Base-by-base conservation (phyloP, 2,888 invertebrate species). In the Tanaodytes sp. region DNA sequence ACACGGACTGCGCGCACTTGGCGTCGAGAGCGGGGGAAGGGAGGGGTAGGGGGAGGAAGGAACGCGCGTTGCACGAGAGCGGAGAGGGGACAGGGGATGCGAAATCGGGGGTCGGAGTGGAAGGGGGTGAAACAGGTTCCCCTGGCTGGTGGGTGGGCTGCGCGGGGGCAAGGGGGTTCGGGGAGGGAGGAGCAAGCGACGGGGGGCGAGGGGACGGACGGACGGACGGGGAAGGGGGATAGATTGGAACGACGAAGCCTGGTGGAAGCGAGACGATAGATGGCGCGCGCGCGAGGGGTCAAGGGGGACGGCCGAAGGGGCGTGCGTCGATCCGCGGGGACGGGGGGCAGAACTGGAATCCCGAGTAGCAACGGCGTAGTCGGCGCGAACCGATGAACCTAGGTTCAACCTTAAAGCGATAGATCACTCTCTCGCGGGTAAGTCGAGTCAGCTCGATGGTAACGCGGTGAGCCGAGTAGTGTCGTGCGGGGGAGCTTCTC, bases 281-380 rank as follows among this genome's bases (percentile, higher is more conserved):
- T 40, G 67, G 57, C 23, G 4, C 46, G 61, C 42, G 62, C 42
- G 15, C 43, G 59, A 46, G 43, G 46, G 66, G 57, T 15, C 27
- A 20, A 52, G 48, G 70, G 63, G 61, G 57, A n/a, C n/a, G n/a
- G n/a, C n/a, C 64, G 54, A 42, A 45, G 57, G 59, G 68, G 62
- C 51, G 18, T 45, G 59, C 48, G 55, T 48, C 58, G 58, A 49
- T 59, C 45, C 69, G 33, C 51, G 61, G 52, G 61, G 45, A 48
- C 40, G 49, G 77, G 76, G 76, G 75, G 77, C 80, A 81, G 80
- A 83, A 84, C 83, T 83, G 84, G 84, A 84, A 84, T 84, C 80
- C 82, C 81, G 84, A 83, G 83, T 83, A 84, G 84, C 84, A 84
- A 82, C 83, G 82, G 81, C 83, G 82, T 82, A 82, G 82, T 81